phyloP scores from a whole-genome alignment of 2,888 invertebrate genomes.

The Lasioglossum vierecki region DNA sequence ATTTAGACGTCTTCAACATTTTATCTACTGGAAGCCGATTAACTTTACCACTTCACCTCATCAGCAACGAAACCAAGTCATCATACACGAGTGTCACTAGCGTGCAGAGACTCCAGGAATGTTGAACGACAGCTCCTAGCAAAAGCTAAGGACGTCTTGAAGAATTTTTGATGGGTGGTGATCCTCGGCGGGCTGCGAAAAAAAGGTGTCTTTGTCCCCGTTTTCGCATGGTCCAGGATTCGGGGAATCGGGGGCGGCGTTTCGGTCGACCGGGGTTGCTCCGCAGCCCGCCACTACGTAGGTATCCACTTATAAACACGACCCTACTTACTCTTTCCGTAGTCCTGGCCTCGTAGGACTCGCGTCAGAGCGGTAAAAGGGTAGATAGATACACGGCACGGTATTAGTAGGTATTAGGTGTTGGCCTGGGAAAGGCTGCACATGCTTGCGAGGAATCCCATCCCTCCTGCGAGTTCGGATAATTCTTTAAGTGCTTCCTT shows the following conservation, averaged over 20 bases:
- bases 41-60: neutral
- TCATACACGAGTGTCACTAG: neutral
- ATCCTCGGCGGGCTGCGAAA: slow-evolving; percentile 16
- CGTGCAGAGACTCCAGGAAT: neutral
- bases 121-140: neutral
- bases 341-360: slow-evolving; percentile 79
- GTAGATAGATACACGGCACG: slow-evolving; percentile 83
- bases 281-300: slow-evolving; percentile 72
- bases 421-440: slow-evolving; percentile 83
- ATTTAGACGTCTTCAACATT: neutral
- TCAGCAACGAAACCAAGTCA: neutral
- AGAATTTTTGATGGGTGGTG: slow-evolving; percentile 48
- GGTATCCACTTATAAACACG: slow-evolving; percentile 75
- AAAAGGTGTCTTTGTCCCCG: slow-evolving; percentile 10
- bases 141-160: slow-evolving; percentile 29
- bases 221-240: slow-evolving; percentile 40
- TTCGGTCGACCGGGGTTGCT: slow-evolving; percentile 66
- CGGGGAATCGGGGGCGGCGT: slow-evolving; percentile 58
- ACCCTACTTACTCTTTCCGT: slow-evolving; percentile 79
- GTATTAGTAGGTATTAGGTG: slow-evolving; percentile 84
- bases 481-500: slow-evolving; percentile 84
- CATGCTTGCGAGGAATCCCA: slow-evolving; percentile 81
- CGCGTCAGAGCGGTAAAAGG: slow-evolving; percentile 82
- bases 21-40: neutral
- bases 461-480: slow-evolving; percentile 82